Evolutionary conservation across 2,113 vertebrate species (phyloP).

Genomic region (Cisticola juncidis): DNA sequence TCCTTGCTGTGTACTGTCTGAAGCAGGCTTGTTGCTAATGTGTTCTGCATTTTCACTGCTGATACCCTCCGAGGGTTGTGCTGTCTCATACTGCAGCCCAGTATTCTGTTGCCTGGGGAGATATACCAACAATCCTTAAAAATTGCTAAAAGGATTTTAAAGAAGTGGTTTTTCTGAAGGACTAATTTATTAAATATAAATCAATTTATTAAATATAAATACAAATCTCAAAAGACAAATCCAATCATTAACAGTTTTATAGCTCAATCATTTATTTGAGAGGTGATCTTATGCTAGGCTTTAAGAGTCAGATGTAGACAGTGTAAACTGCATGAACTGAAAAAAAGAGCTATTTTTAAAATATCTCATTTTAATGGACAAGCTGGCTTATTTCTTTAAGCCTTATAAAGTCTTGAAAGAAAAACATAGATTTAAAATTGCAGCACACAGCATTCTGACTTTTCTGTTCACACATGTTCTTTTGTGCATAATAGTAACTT

Average conservation of each 20-base stretch:
- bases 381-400: not conserved
- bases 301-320: not conserved
- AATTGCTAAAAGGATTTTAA: not conserved
- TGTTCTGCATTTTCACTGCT: not conserved
- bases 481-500: not conserved
- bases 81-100: not conserved
- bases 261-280: not conserved
- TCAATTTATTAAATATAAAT: not conserved
- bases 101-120: not conserved
- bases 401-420: not conserved
- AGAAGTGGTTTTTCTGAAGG: not conserved
- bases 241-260: not conserved
- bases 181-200: not conserved
- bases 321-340: not conserved
- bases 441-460: not conserved
- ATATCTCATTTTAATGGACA: not conserved
- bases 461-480: not conserved
- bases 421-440: not conserved
- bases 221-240: not conserved
- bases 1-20: not conserved
- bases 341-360: not conserved
- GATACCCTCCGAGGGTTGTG: not conserved
- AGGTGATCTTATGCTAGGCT: not conserved
- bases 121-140: not conserved
- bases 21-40: not conserved